Percentiles rank a stretch among this genome's conserved stretches.
phyloP scores from a whole-genome alignment of 2,113 vertebrate genomes.

The Oncorhynchus clarkii region DNA sequence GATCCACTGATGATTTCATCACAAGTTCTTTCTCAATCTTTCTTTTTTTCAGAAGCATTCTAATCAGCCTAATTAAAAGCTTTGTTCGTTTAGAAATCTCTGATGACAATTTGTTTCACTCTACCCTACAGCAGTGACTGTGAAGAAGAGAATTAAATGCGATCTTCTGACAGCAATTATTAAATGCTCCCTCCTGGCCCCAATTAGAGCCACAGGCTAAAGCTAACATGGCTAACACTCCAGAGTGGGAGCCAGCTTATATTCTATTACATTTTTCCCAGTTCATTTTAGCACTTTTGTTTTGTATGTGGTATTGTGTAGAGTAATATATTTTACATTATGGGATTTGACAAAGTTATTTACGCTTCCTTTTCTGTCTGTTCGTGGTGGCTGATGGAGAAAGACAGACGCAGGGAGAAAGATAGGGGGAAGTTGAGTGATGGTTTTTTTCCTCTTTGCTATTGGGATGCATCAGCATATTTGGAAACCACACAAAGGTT shows the following conservation, averaged over 20 bases:
- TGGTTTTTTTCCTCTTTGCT: constrained; percentile 20
- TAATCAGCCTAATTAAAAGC: constrained; percentile 99
- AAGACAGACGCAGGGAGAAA: constrained; percentile 26
- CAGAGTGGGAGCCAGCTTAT: constrained; percentile 69
- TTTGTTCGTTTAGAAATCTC: constrained; percentile 97
- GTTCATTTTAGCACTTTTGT: constrained; percentile 43
- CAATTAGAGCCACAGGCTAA: constrained; percentile 88
- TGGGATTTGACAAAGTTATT: constrained; percentile 24
- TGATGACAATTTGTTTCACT: constrained; percentile 98
- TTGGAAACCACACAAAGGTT: constrained; percentile 27
- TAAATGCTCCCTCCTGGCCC: constrained; percentile 98
- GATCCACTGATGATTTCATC: constrained; percentile 82
- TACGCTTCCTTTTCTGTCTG: constrained; percentile 29
- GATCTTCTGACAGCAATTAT: constrained; percentile 99
- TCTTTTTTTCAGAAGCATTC: constrained; percentile 77
- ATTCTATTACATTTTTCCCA: constrained; percentile 45
- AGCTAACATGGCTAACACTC: constrained; percentile 83
- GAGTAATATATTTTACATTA: constrained; percentile 32
- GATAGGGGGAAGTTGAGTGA: constrained; percentile 50
- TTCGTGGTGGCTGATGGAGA: constrained; percentile 38
- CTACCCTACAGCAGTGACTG: constrained; percentile 93
- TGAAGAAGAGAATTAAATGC: constrained; percentile 99
- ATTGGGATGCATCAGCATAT: constrained; percentile 40
- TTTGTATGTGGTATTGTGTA: constrained; percentile 8
- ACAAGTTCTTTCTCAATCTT: constrained; percentile 65